Evolutionary conservation across 2,113 vertebrate species (phyloP).

Genomic region (Gasterosteus aculeatus): DNA sequence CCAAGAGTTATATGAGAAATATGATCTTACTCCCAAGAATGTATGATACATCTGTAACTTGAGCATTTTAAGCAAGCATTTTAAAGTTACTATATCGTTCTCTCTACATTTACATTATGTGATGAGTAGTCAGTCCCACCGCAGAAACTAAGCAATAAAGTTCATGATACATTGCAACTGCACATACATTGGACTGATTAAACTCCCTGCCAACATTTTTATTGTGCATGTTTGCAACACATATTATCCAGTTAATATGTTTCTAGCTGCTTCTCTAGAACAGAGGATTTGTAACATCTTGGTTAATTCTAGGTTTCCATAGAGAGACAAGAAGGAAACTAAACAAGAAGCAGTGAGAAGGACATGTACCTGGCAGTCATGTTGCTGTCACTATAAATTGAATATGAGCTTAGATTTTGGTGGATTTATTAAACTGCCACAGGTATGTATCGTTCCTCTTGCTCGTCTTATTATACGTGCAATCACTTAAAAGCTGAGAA

Average conservation of each 20-base stretch:
- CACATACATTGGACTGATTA: slow-evolving; percentile 4
- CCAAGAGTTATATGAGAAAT: too few species aligned
- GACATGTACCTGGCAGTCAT: slow-evolving; percentile 19
- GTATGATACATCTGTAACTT: not conserved
- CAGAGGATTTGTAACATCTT: not conserved
- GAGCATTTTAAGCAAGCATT: not conserved
- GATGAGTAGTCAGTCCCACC: slow-evolving; percentile 22
- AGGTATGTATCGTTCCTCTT: not conserved
- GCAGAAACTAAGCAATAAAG: slow-evolving; percentile 6
- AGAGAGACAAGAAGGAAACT: not conserved
- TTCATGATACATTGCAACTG: not conserved
- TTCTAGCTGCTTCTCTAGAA: not conserved
- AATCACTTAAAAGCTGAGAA: slow-evolving; percentile 2
- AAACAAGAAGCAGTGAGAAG: slow-evolving; percentile 5
- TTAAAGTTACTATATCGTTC: not conserved
- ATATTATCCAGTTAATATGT: not conserved
- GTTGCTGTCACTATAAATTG: slow-evolving; percentile 9
- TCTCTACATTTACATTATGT: not conserved
- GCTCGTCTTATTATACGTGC: slow-evolving; percentile 14
- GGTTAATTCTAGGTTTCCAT: not conserved
- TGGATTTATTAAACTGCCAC: slow-evolving; percentile 24
- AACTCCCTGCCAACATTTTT: slow-evolving; percentile 48
- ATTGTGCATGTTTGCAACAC: not conserved
- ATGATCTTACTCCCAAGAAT: not conserved
- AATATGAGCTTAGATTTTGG: slow-evolving; percentile 17